A percentile compares a stretch with the other conserved stretches of the same genome.
phyloP scores from a whole-genome alignment of 2,113 vertebrate genomes.

The Phycodurus eques region DNA sequence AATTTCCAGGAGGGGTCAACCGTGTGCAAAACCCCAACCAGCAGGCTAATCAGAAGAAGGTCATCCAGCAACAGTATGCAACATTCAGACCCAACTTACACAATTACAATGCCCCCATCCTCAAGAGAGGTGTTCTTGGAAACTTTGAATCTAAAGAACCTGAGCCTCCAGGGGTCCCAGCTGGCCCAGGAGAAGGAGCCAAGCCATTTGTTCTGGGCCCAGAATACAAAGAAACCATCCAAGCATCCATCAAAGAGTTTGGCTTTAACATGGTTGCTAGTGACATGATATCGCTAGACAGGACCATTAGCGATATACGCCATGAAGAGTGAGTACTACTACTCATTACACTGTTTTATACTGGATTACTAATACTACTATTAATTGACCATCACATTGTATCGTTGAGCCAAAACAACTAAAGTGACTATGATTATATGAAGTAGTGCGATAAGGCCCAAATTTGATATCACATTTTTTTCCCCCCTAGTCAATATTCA shows the following conservation, averaged over 20 bases:
- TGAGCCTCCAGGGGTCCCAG: slow-evolving; percentile 84
- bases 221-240: slow-evolving; percentile 88
- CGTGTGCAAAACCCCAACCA: slow-evolving; percentile 57
- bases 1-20: slow-evolving; percentile 14
- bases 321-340: slow-evolving; percentile 91
- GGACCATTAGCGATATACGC: slow-evolving; percentile 87
- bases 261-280: slow-evolving; percentile 99
- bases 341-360: neutral
- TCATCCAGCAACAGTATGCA: slow-evolving; percentile 89
- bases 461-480: too few relatives aligned
- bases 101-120: slow-evolving; percentile 79
- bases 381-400: too few relatives aligned
- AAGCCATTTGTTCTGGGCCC: slow-evolving; percentile 87
- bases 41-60: slow-evolving; percentile 79
- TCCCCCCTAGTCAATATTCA: too few relatives aligned
- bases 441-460: too few relatives aligned
- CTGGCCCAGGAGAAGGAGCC: slow-evolving; percentile 89
- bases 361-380: neutral
- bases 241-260: slow-evolving; percentile 95
- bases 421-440: too few relatives aligned
- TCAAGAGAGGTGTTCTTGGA: slow-evolving; percentile 82
- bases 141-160: slow-evolving; percentile 92
- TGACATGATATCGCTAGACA: slow-evolving; percentile 97
- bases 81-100: slow-evolving; percentile 91
- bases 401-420: too few relatives aligned